phyloP scores from a whole-genome alignment of 2,888 invertebrate genomes.

The Scaeva pyrastri region DNA sequence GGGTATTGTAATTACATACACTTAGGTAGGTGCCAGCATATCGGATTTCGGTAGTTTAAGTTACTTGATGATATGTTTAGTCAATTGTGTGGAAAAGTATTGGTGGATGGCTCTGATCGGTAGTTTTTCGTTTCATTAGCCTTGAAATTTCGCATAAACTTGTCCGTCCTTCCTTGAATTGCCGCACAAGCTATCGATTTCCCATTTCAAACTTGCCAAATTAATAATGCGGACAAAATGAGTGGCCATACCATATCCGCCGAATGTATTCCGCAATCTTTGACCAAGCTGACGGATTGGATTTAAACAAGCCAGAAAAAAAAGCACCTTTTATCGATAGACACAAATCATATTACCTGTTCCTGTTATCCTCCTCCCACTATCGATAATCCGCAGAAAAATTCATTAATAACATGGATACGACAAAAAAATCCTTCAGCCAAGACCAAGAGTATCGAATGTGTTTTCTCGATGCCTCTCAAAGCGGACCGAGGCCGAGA shows the following conservation, averaged over 20 bases:
- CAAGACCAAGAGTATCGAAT: conserved; percentile 16
- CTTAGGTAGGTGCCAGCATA: conserved; percentile 83
- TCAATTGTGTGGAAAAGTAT: conserved; percentile 83
- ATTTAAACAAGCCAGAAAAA: conserved; percentile 41
- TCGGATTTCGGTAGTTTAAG: conserved; percentile 80
- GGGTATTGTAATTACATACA: conserved; percentile 81
- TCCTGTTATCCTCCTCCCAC: conserved; percentile 73
- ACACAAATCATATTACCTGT: conserved; percentile 75
- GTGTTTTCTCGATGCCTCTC: conserved; percentile 1
- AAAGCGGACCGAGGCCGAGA: conserved; percentile 31
- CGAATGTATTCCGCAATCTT: conserved; percentile 34
- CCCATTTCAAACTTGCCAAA: conserved; percentile 55
- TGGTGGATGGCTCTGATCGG: conserved; percentile 54
- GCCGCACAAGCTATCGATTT: conserved; percentile 61
- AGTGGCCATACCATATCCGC: conserved; percentile 62
- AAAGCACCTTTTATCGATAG: conserved; percentile 44
- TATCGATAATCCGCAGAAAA: conserved; percentile 70
- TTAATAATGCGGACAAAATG: conserved; percentile 56
- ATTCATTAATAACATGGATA: conserved; percentile 66
- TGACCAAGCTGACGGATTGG: conserved; percentile 56
- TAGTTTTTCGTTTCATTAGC: conserved; percentile 72
- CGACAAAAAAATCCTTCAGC: conserved; percentile 23
- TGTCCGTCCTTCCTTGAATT: conserved; percentile 25
- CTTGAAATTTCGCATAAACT: conserved; percentile 42
- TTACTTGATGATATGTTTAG: conserved; percentile 80